Conservation (phyloP, 2,888 invertebrate species). For the Lithophane ornitopus region DNA sequence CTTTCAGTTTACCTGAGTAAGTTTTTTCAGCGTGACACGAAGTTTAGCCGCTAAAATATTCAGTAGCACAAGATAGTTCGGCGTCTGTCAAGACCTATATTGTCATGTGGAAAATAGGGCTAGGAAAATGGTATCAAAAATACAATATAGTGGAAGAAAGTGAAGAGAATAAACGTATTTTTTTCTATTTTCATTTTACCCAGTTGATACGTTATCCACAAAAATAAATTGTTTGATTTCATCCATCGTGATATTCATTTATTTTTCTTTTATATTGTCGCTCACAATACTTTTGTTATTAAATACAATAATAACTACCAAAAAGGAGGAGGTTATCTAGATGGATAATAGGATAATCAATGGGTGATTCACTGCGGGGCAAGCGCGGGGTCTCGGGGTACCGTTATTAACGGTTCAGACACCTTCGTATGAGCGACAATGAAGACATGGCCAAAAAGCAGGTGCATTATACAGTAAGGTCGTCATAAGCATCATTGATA, state of each 20-base stretch:
- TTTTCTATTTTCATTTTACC: not conserved
- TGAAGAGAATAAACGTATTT: no score
- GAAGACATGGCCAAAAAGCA: no score
- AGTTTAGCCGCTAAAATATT: conserved; percentile 50
- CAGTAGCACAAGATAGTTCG: conserved; percentile 42
- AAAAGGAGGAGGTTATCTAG: no score
- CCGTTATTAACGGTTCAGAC: no score
- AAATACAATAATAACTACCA: not conserved
- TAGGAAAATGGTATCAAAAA: conserved; percentile 6
- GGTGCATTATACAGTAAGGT: no score
- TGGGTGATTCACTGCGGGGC: no score
- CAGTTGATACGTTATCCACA: not conserved
- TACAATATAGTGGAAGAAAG: not conserved
- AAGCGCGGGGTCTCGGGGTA: no score
- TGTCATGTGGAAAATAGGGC: conserved; percentile 28
- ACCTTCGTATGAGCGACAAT: no score
- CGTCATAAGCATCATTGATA: no score
- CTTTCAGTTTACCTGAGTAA: conserved; percentile 15
- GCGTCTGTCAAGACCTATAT: conserved; percentile 35
- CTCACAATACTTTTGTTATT: not conserved
- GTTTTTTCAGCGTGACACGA: conserved; percentile 27
- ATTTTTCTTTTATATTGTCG: not conserved
- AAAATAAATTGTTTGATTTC: not conserved
- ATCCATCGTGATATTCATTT: not conserved
- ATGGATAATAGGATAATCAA: no score